Conservation (phyloP, 2,797 vertebrate genomes). For the Apodemus agrarius region DNA sequence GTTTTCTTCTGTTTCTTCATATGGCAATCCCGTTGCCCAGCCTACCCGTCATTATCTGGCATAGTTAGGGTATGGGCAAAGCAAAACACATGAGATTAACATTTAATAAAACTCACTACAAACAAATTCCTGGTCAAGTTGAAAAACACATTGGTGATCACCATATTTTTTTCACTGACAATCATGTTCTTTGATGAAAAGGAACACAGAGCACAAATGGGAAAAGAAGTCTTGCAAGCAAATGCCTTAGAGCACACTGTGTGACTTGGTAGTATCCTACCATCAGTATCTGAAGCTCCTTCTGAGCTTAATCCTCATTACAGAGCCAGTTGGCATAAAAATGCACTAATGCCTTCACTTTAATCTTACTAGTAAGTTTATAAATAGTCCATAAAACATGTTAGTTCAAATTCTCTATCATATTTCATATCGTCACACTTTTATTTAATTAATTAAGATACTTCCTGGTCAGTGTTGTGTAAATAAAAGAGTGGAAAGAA, state of each 20-base stretch:
- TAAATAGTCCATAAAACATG: not conserved
- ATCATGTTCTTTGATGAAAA: not conserved
- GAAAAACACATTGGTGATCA: not conserved
- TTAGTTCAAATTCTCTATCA: not conserved
- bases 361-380: conserved; percentile 18
- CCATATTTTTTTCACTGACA: not conserved
- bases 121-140: not conserved
- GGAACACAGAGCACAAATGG: not conserved
- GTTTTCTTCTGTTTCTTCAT: not conserved
- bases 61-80: not conserved
- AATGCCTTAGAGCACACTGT: not conserved
- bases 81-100: not conserved
- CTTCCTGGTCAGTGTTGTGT: not conserved
- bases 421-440: not conserved
- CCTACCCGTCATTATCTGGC: not conserved
- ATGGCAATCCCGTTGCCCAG: not conserved
- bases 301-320: not conserved
- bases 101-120: not conserved
- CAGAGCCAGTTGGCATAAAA: not conserved
- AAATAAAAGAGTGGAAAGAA: not conserved
- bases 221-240: not conserved
- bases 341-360: conserved; percentile 28
- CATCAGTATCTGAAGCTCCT: not conserved
- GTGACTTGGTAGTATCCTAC: not conserved
- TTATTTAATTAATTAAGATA: conserved; percentile 39